A percentile compares a stretch with the other conserved stretches of the same genome.
phyloP scores from a whole-genome alignment of 2,113 vertebrate species.

The Zosterops hypoxanthus region DNA sequence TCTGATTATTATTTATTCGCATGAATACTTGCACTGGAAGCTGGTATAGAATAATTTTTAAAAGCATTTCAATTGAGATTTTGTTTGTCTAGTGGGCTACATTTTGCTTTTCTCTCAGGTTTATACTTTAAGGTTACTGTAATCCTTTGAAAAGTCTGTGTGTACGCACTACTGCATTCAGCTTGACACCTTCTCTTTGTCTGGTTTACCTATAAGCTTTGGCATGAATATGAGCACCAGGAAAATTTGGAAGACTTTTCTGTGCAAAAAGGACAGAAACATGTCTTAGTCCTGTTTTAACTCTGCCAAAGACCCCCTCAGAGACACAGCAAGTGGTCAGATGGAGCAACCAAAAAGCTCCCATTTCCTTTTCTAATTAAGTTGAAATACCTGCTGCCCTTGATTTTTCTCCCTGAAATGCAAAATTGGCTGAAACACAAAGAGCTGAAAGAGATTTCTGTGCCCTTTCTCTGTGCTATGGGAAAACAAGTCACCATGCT shows the following conservation, averaged over 20 bases:
- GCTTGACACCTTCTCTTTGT: not conserved
- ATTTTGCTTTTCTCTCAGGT: not conserved
- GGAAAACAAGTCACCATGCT: not conserved
- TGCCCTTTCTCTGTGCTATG: not conserved
- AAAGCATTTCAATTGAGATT: not conserved
- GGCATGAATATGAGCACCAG: not conserved
- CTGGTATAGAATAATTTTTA: not conserved
- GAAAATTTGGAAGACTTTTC: not conserved
- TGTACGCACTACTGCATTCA: not conserved
- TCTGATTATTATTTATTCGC: not conserved
- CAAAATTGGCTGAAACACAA: not conserved
- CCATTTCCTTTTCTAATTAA: not conserved
- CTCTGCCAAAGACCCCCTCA: not conserved
- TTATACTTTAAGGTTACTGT: not conserved
- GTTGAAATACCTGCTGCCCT: not conserved
- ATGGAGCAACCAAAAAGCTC: not conserved
- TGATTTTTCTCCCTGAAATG: not conserved
- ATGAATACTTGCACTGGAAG: not conserved
- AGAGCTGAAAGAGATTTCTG: not conserved
- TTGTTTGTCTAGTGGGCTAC: not conserved
- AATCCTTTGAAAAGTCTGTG: not conserved
- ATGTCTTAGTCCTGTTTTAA: not conserved
- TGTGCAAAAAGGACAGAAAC: not conserved
- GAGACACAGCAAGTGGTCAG: not conserved
- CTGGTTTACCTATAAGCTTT: not conserved